Evolutionary conservation across 2,113 vertebrate genomes (phyloP).

Genomic region (Paradoxurus hermaphroditus): DNA sequence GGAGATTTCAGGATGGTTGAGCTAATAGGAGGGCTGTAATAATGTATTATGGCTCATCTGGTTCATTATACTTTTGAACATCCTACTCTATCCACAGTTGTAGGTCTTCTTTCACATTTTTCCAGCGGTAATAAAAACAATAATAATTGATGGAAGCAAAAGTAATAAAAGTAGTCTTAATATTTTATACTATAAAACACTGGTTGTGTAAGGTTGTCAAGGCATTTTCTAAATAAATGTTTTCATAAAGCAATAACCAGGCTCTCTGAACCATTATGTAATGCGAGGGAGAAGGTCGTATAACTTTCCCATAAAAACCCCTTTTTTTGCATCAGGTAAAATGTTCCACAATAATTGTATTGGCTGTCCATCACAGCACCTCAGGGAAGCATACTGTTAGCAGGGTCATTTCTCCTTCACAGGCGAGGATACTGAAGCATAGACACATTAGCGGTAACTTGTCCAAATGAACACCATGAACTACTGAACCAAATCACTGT

Average conservation of each 20-base stretch:
- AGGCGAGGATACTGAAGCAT: slow-evolving; percentile 44
- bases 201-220: slow-evolving; percentile 42
- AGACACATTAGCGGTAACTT: slow-evolving; percentile 68
- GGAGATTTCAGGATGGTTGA: neutral
- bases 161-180: slow-evolving; percentile 59
- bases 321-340: slow-evolving; percentile 60
- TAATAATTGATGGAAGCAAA: slow-evolving; percentile 21
- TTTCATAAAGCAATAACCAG: slow-evolving; percentile 65
- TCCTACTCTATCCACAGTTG: neutral
- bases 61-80: slow-evolving; percentile 40
- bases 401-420: slow-evolving; percentile 69
- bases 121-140: slow-evolving; percentile 16
- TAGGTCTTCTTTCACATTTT: neutral
- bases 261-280: slow-evolving; percentile 47
- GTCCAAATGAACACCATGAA: slow-evolving; percentile 69
- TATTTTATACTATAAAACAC: slow-evolving; percentile 49
- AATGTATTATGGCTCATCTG: neutral
- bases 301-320: slow-evolving; percentile 54
- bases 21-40: neutral
- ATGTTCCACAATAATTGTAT: slow-evolving; percentile 59
- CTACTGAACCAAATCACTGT: slow-evolving; percentile 66
- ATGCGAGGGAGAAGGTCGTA: slow-evolving; percentile 42
- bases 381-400: slow-evolving; percentile 54
- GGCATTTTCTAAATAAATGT: slow-evolving; percentile 62
- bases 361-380: slow-evolving; percentile 63